phyloP scores from a whole-genome alignment of 2,888 invertebrate genomes.

The Philaethria dido region DNA sequence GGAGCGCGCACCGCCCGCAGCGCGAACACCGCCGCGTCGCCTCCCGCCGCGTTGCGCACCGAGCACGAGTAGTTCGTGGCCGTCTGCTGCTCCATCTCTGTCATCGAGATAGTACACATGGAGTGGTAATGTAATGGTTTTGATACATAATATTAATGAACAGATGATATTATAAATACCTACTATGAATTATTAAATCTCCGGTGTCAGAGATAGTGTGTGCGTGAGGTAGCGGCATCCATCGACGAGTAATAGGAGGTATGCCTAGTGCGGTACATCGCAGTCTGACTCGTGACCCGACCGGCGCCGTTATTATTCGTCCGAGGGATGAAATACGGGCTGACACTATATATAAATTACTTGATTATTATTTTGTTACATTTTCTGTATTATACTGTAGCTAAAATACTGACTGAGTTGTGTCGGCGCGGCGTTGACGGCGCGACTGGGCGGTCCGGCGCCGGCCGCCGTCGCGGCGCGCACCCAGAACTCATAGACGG shows the following conservation, averaged over 20 bases:
- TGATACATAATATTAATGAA: not conserved
- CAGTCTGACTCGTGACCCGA: conserved; percentile 85
- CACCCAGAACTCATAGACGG: conserved; percentile 92
- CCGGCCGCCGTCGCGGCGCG: conserved; percentile 86
- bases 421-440: conserved; percentile 83
- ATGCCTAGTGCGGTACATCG: conserved; percentile 87
- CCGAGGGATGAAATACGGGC: conserved; percentile 92
- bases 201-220: conserved; percentile 84
- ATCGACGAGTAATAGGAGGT: conserved; percentile 85
- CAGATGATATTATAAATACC: conserved; percentile 48
- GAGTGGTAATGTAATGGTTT: conserved; percentile 5
- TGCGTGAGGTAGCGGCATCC: conserved; percentile 81
- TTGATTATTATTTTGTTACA: not conserved
- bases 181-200: conserved; percentile 87
- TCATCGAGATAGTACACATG: not conserved
- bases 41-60: conserved; percentile 90
- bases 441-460: conserved; percentile 85
- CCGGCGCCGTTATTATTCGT: conserved; percentile 83
- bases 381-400: not conserved
- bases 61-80: conserved; percentile 90
- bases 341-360: conserved; percentile 85
- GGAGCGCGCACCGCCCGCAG: conserved; percentile 82
- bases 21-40: conserved; percentile 88
- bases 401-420: conserved; percentile 57
- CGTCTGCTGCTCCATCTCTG: conserved; percentile 85